phyloP scores from a whole-genome alignment of 2,888 invertebrate genomes.

The Clunio marinus region DNA sequence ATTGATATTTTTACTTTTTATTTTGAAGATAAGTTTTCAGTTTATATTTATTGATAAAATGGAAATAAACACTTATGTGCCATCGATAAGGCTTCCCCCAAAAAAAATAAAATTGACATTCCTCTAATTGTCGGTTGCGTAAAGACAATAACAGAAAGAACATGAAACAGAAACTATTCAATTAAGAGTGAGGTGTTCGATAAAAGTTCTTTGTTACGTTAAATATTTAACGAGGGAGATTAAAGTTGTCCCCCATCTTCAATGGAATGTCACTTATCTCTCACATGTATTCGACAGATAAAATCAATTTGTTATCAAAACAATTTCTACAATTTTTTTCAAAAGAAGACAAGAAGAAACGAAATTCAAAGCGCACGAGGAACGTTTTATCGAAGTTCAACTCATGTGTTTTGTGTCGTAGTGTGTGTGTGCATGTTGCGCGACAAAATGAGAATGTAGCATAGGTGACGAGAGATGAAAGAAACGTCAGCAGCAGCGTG shows the following conservation, averaged over 20 bases:
- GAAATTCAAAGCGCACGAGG: neutral
- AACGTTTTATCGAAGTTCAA: neutral
- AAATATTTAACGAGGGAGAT: conserved; percentile 10
- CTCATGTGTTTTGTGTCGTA: neutral
- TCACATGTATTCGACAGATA: conserved; percentile 35
- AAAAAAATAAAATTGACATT: too few relatives aligned
- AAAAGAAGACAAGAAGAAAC: neutral
- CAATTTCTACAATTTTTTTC: neutral
- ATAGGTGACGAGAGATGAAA: neutral
- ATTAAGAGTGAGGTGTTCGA: too few relatives aligned
- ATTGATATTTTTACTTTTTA: neutral
- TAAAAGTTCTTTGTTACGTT: conserved; percentile 4
- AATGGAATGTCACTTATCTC: neutral
- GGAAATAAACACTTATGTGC: neutral
- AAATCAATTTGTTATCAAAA: conserved; percentile 33
- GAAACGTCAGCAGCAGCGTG: neutral
- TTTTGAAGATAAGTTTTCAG: neutral
- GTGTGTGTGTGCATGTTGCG: conserved; percentile 24
- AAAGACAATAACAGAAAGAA: too few relatives aligned
- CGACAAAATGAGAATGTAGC: conserved; percentile 15
- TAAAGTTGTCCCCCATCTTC: too few relatives aligned
- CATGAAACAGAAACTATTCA: too few relatives aligned
- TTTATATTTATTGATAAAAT: neutral
- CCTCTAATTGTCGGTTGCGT: too few relatives aligned
- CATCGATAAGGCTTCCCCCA: conserved; percentile 21